Base-by-base conservation (phyloP, 2,113 vertebrate species). In the Cavia aperea region DNA sequence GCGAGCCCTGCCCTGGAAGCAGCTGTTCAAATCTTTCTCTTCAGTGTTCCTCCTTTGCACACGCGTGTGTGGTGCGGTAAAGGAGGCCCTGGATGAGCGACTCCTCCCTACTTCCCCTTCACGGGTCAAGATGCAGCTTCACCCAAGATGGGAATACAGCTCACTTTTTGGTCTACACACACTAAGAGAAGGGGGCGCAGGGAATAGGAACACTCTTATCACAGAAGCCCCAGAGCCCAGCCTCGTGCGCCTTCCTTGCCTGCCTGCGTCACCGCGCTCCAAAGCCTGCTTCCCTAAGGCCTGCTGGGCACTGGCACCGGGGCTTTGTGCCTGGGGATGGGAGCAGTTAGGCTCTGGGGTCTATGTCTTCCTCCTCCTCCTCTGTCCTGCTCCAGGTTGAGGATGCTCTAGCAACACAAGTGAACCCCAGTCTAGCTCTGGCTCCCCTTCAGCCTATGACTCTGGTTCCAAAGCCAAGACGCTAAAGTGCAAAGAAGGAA, bases 401-500 rank as follows among this genome's bases (percentile, higher is more conserved):
- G 43, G 72, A 63, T 51, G 31, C 46, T 62, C 21, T 36, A 29
- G 86, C 58, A 66, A 83, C 26, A 68, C 46, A 24, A 18, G 46
- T 2, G 51, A 93, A 81, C n/a, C 33, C 92, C 29, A 1, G 51
- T 43, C 39, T 82, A 92, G 85, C 79, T 73, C 26, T 78, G 14
- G 62, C 88, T 43, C 4, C 2, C 2, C 56, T 21, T 86, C 2
- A 13, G 2, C 72, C 73, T n/a, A 10, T 92, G 89, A 31, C 77
- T 91, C 81, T 86, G 89, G 63, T 16, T 16, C 79, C 91, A 21
- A 13, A 86, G 89, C 94, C 19, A 1, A 66, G 66, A 96, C 12
- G 0, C 85, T 95, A 94, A 97, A 97, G 97, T 97, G 96, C 97
- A 96, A 97, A 97, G 5, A 0, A 88, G 88, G 91, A 83, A 77